Evolutionary conservation across 2,888 invertebrate species (phyloP).

Genomic region (Spodoptera exigua): DNA sequence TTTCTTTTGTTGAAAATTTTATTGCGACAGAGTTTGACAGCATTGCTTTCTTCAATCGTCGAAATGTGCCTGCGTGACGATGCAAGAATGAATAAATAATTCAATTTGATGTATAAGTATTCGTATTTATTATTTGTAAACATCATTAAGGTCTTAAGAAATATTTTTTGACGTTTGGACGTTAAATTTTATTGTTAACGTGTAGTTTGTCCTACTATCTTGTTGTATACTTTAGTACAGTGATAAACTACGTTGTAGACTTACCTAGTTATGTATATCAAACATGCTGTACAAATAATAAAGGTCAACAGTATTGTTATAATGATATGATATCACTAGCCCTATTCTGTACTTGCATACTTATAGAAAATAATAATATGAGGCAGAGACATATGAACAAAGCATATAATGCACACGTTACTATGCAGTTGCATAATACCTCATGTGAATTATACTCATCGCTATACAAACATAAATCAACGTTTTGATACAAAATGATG

Average conservation of each 20-base stretch:
- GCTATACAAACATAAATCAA: no score
- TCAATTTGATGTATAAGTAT: no score
- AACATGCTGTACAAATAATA: slow-evolving; percentile 19
- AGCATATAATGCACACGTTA: not conserved
- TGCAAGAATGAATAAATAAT: no score
- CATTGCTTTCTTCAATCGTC: no score
- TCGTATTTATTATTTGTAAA: no score
- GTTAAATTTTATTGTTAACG: not conserved
- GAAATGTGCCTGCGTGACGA: no score
- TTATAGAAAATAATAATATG: not conserved
- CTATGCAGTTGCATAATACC: slow-evolving; percentile 4
- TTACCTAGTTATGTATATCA: slow-evolving; percentile 1
- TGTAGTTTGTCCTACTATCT: slow-evolving; percentile 1
- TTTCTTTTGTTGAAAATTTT: not conserved
- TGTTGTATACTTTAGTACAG: not conserved
- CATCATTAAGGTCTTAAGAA: no score
- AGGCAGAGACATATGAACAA: no score
- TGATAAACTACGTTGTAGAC: not conserved
- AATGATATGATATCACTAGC: slow-evolving; percentile 6
- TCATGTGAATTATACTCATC: not conserved
- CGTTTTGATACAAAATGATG: no score
- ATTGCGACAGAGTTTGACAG: no score
- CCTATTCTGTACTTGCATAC: slow-evolving; percentile 2
- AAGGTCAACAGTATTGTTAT: slow-evolving; percentile 10
- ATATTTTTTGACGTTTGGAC: no score